Conservation (phyloP, 2,797 vertebrate genomes). For the Poeciliopsis turneri region DNA sequence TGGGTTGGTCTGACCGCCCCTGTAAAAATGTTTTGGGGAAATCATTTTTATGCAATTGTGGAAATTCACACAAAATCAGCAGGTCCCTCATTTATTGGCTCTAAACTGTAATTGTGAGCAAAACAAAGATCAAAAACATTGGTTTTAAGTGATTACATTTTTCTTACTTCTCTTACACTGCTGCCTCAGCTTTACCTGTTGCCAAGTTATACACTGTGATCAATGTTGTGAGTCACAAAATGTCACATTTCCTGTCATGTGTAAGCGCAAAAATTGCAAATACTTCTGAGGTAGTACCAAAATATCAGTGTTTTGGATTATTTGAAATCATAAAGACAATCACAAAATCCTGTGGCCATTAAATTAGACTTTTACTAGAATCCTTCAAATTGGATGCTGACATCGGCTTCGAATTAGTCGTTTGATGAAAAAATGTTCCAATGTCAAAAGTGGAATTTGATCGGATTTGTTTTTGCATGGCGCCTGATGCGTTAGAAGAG, state of each 20-base stretch:
- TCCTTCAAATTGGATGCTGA: not conserved
- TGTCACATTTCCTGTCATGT: not conserved
- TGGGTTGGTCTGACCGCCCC: not conserved
- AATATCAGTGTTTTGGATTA: not conserved
- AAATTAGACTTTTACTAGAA: not conserved
- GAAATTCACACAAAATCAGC: not conserved
- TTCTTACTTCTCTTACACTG: not conserved
- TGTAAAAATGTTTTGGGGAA: not conserved
- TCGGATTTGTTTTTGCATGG: not conserved
- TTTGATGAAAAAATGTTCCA: not conserved
- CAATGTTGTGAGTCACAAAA: not conserved
- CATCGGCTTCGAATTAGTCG: not conserved
- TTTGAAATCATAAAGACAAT: too few species aligned
- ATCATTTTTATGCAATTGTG: not conserved
- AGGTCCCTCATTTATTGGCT: not conserved
- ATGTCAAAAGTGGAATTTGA: not conserved
- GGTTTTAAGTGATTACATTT: too few species aligned
- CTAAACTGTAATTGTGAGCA: not conserved
- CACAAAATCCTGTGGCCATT: too few species aligned
- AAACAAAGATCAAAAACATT: not conserved
- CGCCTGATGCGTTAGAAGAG: slow-evolving; percentile 31
- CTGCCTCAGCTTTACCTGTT: not conserved
- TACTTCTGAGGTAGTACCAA: not conserved
- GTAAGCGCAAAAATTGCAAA: not conserved
- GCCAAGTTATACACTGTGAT: not conserved